A percentile compares a stretch with the other conserved stretches of the same genome.
These are phyloP conservation scores for Drusus annulatus DNA, from an alignment of 1,140 invertebrate species.

Conservation along the genomic window DNA sequence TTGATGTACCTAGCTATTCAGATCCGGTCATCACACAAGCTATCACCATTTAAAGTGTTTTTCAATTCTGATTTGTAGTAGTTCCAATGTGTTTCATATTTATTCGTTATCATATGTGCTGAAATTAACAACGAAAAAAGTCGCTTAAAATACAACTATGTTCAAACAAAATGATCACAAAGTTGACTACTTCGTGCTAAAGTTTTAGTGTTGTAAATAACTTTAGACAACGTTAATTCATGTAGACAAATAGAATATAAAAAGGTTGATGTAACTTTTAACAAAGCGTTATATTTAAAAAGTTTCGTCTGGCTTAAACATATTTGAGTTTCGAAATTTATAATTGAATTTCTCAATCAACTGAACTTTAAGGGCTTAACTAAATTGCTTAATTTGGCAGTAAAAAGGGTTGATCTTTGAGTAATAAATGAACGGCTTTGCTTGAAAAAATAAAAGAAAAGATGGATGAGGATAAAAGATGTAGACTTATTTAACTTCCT, in stretches of 20 bases:
- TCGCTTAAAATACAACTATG: too few species aligned
- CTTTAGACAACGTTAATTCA: neutral
- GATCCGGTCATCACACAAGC: too few species aligned
- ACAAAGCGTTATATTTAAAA: neutral
- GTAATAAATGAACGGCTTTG: slow-evolving; percentile 19
- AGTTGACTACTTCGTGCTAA: too few species aligned
- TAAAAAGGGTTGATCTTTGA: slow-evolving; percentile 17
- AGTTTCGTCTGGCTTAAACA: neutral
- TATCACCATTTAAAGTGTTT: too few species aligned
- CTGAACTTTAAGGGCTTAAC: slow-evolving; percentile 9
- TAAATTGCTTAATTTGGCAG: slow-evolving; percentile 24
- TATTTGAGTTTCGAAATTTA: slow-evolving; percentile 27
- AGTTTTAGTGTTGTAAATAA: too few species aligned
- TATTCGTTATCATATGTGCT: too few species aligned
- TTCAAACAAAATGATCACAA: too few species aligned
- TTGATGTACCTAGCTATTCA: too few species aligned
- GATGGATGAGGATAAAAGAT: neutral
- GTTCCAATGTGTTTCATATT: too few species aligned
- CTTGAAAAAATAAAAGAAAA: neutral
- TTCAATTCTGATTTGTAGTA: too few species aligned
- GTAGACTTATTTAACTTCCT: neutral
- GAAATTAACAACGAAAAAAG: too few species aligned
- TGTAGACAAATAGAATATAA: neutral
- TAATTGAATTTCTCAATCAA: slow-evolving; percentile 26
- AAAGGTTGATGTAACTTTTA: slow-evolving; percentile 1